A percentile compares a stretch with the other conserved stretches of the same genome.
Evolutionary conservation across 1,140 invertebrate genomes (phyloP).

Genomic region (Wiebesia pumilae): DNA sequence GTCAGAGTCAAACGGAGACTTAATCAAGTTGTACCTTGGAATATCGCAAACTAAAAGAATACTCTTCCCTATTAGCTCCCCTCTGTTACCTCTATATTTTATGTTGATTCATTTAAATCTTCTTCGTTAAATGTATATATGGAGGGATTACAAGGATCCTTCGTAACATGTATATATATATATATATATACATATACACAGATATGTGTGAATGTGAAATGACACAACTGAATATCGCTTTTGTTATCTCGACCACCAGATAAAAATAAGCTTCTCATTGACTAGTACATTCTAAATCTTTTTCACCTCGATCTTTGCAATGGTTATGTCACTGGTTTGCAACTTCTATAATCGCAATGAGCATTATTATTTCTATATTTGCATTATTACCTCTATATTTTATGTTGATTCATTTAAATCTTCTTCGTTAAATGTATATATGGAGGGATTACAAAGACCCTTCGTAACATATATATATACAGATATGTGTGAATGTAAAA

Average conservation of each 20-base stretch:
- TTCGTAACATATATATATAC: background rate
- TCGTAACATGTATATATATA: background rate
- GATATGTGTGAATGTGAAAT: too few relatives aligned
- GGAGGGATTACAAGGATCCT: conserved; percentile 31
- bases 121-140: conserved; percentile 3
- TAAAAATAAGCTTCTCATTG: conserved; percentile 36
- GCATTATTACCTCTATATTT: background rate
- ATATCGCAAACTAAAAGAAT: conserved; percentile 9
- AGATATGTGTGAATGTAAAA: too few relatives aligned
- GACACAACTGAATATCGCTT: background rate
- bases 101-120: conserved; percentile 52
- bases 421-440: conserved; percentile 11
- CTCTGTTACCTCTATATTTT: background rate
- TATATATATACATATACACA: background rate
- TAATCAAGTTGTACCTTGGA: background rate
- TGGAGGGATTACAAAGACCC: conserved; percentile 33
- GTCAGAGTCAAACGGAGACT: background rate
- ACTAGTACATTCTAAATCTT: background rate
- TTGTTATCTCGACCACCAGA: conserved; percentile 26
- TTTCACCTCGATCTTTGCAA: background rate
- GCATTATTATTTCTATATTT: too few relatives aligned
- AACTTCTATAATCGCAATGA: background rate
- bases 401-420: conserved; percentile 51
- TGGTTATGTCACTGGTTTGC: conserved; percentile 16
- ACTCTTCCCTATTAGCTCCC: conserved; percentile 28